phyloP scores from a whole-genome alignment of 2,888 invertebrate genomes.

The Clepsis dumicolana region DNA sequence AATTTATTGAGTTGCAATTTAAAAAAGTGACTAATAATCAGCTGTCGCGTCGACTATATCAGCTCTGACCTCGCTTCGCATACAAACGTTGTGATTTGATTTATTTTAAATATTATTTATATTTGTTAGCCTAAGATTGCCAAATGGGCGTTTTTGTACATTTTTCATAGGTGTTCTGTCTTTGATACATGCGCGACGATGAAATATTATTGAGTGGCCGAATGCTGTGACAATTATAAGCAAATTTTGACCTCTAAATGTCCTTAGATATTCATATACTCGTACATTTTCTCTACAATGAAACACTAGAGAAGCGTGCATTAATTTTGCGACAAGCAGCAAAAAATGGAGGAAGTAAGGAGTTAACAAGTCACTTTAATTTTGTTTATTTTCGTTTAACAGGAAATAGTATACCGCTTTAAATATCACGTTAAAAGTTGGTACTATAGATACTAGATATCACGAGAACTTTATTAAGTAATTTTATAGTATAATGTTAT shows the following conservation, averaged over 20 bases:
- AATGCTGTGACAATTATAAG: background rate
- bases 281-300: background rate
- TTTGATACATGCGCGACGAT: background rate
- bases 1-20: constrained; percentile 27
- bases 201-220: background rate
- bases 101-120: constrained; percentile 17
- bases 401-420: too few relatives aligned
- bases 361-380: background rate
- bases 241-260: background rate
- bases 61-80: constrained; percentile 34
- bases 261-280: background rate
- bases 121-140: constrained; percentile 22
- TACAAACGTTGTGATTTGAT: constrained; percentile 24
- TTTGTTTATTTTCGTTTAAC: background rate
- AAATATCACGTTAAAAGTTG: too few relatives aligned
- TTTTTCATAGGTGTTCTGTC: constrained; percentile 7
- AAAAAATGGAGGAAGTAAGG: background rate
- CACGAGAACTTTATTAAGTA: too few relatives aligned
- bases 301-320: background rate
- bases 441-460: too few relatives aligned
- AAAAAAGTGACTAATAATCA: constrained; percentile 30
- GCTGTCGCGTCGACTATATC: constrained; percentile 28
- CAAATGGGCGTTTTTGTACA: constrained; percentile 24
- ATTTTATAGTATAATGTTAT: too few relatives aligned
- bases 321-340: background rate